These are phyloP conservation scores for Zophobas morio DNA, from an alignment of 1,140 invertebrate genomes.

Conservation along the genomic window DNA sequence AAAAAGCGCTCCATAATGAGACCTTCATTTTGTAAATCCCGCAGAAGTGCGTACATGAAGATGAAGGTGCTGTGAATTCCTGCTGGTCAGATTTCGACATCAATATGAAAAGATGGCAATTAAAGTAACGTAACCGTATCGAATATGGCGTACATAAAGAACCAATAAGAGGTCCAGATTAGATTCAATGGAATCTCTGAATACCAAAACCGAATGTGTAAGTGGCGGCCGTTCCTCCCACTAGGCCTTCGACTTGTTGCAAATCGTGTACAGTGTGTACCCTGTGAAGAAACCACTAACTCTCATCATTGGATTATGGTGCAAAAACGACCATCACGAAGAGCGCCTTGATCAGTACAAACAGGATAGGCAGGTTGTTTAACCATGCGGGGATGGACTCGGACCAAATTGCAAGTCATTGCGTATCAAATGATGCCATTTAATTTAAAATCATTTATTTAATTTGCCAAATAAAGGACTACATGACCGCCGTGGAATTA, in stretches of 20 bases:
- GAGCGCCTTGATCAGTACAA: slow-evolving; percentile 17
- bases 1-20: neutral
- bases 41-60: neutral
- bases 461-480: slow-evolving; percentile 37
- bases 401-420: slow-evolving; percentile 21
- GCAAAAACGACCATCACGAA: slow-evolving; percentile 38
- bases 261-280: slow-evolving; percentile 24
- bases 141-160: slow-evolving; percentile 40
- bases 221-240: slow-evolving; percentile 37
- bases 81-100: slow-evolving; percentile 21
- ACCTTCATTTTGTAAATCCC: slow-evolving; percentile 27
- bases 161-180: slow-evolving; percentile 38
- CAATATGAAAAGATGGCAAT: slow-evolving; percentile 33
- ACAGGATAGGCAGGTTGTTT: slow-evolving; percentile 39
- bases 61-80: slow-evolving; percentile 7
- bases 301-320: slow-evolving; percentile 41
- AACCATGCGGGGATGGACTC: slow-evolving; percentile 38
- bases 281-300: slow-evolving; percentile 38
- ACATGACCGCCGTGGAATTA: slow-evolving; percentile 3
- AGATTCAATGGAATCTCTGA: slow-evolving; percentile 39
- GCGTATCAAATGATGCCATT: slow-evolving; percentile 34
- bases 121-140: slow-evolving; percentile 39
- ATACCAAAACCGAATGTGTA: slow-evolving; percentile 37
- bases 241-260: slow-evolving; percentile 23
- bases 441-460: slow-evolving; percentile 42